phyloP scores from a whole-genome alignment of 2,113 vertebrate species.

The Alectura lathami region DNA sequence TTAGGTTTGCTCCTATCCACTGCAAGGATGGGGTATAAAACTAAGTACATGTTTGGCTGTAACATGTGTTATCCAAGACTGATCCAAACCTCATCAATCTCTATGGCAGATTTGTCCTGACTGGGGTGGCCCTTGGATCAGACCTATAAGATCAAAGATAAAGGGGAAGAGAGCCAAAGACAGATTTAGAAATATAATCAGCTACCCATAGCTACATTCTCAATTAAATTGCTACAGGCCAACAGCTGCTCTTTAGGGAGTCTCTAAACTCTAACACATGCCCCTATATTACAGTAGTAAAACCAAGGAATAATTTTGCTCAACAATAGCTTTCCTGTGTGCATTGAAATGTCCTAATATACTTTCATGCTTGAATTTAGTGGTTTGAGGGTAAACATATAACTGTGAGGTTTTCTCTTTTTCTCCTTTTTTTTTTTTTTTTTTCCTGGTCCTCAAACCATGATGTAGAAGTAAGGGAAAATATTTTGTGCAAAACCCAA shows the following conservation, averaged over 20 bases:
- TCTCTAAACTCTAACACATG: constrained; percentile 32
- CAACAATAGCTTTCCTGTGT: constrained; percentile 24
- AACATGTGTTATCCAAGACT: neutral
- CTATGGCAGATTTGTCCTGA: neutral
- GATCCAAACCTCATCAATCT: neutral
- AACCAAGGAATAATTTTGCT: constrained; percentile 4
- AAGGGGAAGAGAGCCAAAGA: neutral
- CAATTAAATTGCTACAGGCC: constrained; percentile 24
- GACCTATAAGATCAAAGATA: neutral
- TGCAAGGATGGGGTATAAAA: neutral
- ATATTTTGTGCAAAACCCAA: neutral
- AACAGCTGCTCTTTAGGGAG: constrained; percentile 19
- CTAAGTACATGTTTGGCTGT: neutral
- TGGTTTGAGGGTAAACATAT: constrained; percentile 33
- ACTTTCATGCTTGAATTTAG: neutral
- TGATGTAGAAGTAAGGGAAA: constrained; percentile 5
- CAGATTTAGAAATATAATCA: neutral
- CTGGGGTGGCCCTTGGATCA: neutral
- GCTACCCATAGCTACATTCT: neutral
- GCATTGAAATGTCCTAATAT: neutral
- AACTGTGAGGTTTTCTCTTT: neutral
- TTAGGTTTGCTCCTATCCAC: neutral
- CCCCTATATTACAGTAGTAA: constrained; percentile 11
- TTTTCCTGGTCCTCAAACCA: neutral
- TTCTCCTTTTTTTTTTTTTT: neutral